Base-by-base conservation (phyloP, 2,888 invertebrate species). In the Conomelus anceps region DNA sequence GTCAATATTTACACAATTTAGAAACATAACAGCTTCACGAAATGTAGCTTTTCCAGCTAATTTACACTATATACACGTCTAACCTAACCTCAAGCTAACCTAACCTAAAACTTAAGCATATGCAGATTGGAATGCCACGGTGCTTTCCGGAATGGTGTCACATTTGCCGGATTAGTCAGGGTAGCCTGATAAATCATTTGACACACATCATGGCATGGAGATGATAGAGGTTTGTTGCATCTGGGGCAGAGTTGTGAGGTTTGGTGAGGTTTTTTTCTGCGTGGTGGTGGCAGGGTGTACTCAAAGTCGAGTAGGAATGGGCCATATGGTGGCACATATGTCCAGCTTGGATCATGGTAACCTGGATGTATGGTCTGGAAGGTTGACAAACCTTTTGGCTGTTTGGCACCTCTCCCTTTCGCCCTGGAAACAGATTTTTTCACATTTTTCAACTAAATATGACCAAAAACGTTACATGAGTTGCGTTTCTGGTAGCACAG, bases 41-140 rank as follows among this genome's bases (percentile, higher is more conserved):
- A n/a, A n/a, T n/a, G n/a, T n/a, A n/a, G n/a, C n/a, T n/a, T n/a
- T n/a, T n/a, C n/a, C n/a, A n/a, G n/a, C n/a, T n/a, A n/a, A n/a
- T n/a, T n/a, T n/a, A n/a, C n/a, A n/a, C n/a, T n/a, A n/a, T n/a
- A n/a, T n/a, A n/a, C n/a, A n/a, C n/a, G n/a, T n/a, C n/a, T n/a
- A n/a, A n/a, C n/a, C n/a, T n/a, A n/a, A n/a, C n/a, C n/a, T n/a
- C n/a, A n/a, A n/a, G n/a, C 41, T 41, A 41, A 13, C 41, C 41
- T 41, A 13, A 41, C 17, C 34, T 90, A 92, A 90, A 91, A 92
- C 90, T 94, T 93, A 91, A 94, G 93, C 93, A 94, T 93, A 91
- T 93, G 93, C 91, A 93, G 92, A 91, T 93, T 93, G 34, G 93
- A 92, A 92, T 93, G 93, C 94, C 94, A 94, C 92, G 94, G 94